These are phyloP conservation scores for Apodemus sylvaticus DNA, from an alignment of 2,113 vertebrate species.

Conservation along the genomic window DNA sequence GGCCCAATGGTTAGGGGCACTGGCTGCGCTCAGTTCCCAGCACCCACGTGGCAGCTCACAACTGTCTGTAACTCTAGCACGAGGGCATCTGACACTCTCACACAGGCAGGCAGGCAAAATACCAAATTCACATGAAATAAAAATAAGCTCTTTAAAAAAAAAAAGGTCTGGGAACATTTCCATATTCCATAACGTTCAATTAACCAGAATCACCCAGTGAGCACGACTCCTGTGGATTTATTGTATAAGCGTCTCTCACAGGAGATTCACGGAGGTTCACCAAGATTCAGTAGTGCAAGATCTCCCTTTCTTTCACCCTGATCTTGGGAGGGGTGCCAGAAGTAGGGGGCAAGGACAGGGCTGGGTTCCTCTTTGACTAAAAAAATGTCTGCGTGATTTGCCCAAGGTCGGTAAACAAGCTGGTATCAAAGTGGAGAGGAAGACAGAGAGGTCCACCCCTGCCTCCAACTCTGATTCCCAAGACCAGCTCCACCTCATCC, in stretches of 20 bases:
- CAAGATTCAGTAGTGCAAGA: not conserved
- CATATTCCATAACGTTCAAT: conserved; percentile 64
- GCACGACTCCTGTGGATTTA: not conserved
- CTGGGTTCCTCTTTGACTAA: not conserved
- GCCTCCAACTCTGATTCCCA: not conserved
- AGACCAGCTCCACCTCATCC: not conserved
- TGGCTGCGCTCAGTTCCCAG: not conserved
- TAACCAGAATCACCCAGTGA: conserved; percentile 25
- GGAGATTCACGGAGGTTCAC: too few species aligned
- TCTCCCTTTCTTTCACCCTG: not conserved
- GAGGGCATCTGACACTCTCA: not conserved
- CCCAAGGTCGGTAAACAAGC: not conserved
- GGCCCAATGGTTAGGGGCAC: not conserved
- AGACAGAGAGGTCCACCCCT: not conserved
- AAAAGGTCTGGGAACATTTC: conserved; percentile 53
- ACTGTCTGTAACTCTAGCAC: not conserved
- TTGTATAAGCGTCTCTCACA: not conserved
- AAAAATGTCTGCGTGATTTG: not conserved
- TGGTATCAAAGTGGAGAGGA: not conserved
- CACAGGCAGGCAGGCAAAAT: not conserved
- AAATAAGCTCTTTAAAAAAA: not conserved
- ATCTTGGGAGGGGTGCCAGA: not conserved
- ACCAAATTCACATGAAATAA: not conserved
- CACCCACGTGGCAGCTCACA: not conserved
- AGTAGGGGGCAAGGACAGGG: not conserved